Evolutionary conservation across 2,113 vertebrate genomes (phyloP).

Genomic region (Pleuronectes platessa): DNA sequence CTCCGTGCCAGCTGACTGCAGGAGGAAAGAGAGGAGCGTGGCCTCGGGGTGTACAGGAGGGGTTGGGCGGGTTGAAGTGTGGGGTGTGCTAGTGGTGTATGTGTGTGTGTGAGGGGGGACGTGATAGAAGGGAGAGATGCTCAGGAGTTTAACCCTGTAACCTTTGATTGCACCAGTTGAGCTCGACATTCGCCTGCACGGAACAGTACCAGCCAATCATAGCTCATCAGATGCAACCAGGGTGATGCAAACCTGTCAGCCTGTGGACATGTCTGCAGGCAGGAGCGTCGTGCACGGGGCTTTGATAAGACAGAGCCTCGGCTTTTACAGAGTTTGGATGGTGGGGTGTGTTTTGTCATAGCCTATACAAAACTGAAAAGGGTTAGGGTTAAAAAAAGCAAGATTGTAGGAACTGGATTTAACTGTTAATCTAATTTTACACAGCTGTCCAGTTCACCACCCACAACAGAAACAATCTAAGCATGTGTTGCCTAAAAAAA

Average conservation of each 20-base stretch:
- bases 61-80: neutral
- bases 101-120: too few relatives aligned
- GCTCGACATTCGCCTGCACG: neutral
- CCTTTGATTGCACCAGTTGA: constrained; percentile 15
- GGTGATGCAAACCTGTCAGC: neutral
- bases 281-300: neutral
- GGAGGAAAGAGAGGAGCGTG: constrained; percentile 34
- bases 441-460: neutral
- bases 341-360: too few relatives aligned
- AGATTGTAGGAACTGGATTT: neutral
- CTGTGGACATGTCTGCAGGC: neutral
- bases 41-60: neutral
- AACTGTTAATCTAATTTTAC: neutral
- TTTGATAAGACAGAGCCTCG: neutral
- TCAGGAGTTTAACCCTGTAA: neutral
- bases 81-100: neutral
- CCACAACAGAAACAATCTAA: neutral
- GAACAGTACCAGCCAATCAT: too few relatives aligned
- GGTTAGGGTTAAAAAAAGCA: too few relatives aligned
- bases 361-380: neutral
- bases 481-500: too few relatives aligned
- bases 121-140: too few relatives aligned
- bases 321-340: neutral
- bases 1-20: constrained; percentile 76
- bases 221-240: neutral